A percentile compares a stretch with the other conserved stretches of the same genome.
phyloP scores from a whole-genome alignment of 2,797 vertebrate genomes.

The Harpagifer antarcticus region DNA sequence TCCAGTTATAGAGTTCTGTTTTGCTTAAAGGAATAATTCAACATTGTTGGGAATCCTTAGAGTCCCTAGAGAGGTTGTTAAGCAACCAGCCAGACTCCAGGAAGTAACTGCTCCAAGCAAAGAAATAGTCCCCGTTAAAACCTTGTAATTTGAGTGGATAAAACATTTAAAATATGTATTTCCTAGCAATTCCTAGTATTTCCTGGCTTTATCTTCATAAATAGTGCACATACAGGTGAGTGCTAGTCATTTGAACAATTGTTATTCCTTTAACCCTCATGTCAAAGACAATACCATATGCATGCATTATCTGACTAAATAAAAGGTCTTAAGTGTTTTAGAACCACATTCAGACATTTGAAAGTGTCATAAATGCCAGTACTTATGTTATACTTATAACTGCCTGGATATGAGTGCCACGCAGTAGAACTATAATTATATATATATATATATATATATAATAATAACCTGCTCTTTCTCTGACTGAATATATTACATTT shows the following conservation, averaged over 20 bases:
- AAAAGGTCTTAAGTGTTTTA: no score
- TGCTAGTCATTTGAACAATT: neutral
- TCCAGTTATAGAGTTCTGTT: constrained; percentile 6
- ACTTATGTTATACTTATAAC: no score
- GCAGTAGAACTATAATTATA: no score
- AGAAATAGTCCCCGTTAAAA: constrained; percentile 7
- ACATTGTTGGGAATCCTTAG: neutral
- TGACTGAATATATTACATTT: constrained; percentile 4
- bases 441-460: no score
- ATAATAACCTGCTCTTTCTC: neutral
- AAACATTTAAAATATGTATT: no score
- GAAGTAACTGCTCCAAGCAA: neutral
- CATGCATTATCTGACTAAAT: no score
- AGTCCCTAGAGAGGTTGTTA: neutral
- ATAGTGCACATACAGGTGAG: neutral
- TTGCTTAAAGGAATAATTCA: constrained; percentile 13
- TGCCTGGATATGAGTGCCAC: no score
- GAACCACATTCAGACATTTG: no score
- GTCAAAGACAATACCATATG: neutral
- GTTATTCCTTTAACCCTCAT: neutral
- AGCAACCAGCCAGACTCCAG: constrained; percentile 11
- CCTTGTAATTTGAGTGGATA: neutral
- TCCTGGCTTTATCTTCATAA: neutral
- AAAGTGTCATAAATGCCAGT: no score
- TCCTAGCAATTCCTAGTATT: no score